Evolutionary conservation across 1,140 invertebrate species (phyloP).

Genomic region (Cotesia glomerata): DNA sequence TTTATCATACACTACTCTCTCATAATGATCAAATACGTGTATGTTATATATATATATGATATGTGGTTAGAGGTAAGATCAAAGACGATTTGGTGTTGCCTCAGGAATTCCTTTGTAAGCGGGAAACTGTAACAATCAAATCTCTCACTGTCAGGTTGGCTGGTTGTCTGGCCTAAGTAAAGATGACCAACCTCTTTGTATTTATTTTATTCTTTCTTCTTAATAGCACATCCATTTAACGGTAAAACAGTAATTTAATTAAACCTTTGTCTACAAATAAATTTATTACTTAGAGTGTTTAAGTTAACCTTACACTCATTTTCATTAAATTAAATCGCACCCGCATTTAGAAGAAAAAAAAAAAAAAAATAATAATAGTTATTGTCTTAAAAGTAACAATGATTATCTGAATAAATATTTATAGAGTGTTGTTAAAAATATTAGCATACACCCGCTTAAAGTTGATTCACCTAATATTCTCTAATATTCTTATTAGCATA

Average conservation of each 20-base stretch:
- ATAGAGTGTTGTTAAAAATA: slow-evolving; percentile 21
- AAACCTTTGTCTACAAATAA: neutral
- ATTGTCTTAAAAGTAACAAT: neutral
- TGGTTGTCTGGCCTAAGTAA: neutral
- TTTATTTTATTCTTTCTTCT: too few species aligned
- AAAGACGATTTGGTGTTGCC: neutral
- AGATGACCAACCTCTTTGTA: neutral
- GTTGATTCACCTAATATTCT: slow-evolving; percentile 36
- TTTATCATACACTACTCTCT: neutral
- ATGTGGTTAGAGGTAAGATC: neutral
- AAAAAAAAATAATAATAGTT: neutral
- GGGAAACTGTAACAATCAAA: slow-evolving; percentile 11
- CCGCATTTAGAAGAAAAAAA: neutral
- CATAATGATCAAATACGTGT: neutral
- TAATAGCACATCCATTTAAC: too few species aligned
- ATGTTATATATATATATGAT: neutral
- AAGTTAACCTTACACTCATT: too few species aligned
- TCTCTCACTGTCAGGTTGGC: neutral
- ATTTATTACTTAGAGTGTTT: too few species aligned
- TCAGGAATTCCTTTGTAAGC: slow-evolving; percentile 7
- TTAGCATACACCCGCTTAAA: slow-evolving; percentile 36
- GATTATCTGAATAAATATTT: slow-evolving; percentile 26
- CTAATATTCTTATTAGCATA: slow-evolving; percentile 39
- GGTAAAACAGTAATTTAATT: too few species aligned
- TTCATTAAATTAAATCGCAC: too few species aligned